These are phyloP conservation scores for Ammodytes dubius DNA, from an alignment of 2,113 vertebrate species.

Conservation along the genomic window DNA sequence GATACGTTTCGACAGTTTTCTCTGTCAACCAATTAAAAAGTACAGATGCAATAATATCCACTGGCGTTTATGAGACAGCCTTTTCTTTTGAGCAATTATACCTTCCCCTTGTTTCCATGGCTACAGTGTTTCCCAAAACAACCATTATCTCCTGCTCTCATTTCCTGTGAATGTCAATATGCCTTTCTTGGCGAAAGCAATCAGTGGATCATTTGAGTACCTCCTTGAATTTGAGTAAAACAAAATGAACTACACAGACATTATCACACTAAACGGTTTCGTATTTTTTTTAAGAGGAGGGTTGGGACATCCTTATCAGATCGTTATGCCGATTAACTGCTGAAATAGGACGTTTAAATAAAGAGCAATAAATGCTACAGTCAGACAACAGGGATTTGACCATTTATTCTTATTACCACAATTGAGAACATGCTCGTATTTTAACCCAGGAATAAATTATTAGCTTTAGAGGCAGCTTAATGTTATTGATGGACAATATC, in stretches of 20 bases:
- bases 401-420: slow-evolving; percentile 28
- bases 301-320: not conserved
- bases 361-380: slow-evolving; percentile 14
- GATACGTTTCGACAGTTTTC: slow-evolving; percentile 4
- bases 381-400: slow-evolving; percentile 9
- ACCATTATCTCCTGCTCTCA: slow-evolving; percentile 37
- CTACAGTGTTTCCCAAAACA: slow-evolving; percentile 43
- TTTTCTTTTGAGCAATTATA: slow-evolving; percentile 40
- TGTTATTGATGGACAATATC: slow-evolving; percentile 44
- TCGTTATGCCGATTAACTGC: slow-evolving; percentile 20
- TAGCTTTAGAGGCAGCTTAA: slow-evolving; percentile 31
- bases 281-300: not conserved
- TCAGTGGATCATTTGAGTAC: slow-evolving; percentile 18
- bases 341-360: slow-evolving; percentile 37
- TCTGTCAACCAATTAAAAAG: slow-evolving; percentile 16
- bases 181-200: slow-evolving; percentile 20
- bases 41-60: slow-evolving; percentile 19
- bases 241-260: slow-evolving; percentile 40
- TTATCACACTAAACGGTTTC: not conserved
- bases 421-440: not conserved
- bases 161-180: slow-evolving; percentile 47
- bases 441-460: slow-evolving; percentile 37
- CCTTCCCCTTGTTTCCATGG: slow-evolving; percentile 26
- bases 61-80: slow-evolving; percentile 1
- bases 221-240: slow-evolving; percentile 25